phyloP scores from a whole-genome alignment of 2,888 invertebrate genomes.

The Timema cristinae region DNA sequence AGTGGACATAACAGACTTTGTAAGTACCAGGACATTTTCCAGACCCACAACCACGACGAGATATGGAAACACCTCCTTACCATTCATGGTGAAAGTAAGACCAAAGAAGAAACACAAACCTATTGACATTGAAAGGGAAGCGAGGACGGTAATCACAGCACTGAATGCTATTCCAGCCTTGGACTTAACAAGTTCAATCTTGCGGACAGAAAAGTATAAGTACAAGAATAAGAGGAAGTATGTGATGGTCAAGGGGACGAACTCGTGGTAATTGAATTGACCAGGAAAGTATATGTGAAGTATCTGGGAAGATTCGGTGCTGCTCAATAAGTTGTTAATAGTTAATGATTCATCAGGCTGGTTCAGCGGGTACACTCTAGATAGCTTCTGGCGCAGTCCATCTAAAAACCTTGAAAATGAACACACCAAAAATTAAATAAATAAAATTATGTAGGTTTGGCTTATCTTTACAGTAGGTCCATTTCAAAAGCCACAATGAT shows the following conservation, averaged over 20 bases:
- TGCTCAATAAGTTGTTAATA: slow-evolving; percentile 1
- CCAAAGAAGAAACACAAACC: slow-evolving; percentile 85
- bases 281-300: slow-evolving; percentile 86
- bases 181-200: slow-evolving; percentile 89
- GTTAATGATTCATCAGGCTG: slow-evolving; percentile 41
- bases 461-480: too few relatives aligned
- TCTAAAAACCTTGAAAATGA: slow-evolving; percentile 63
- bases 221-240: slow-evolving; percentile 86
- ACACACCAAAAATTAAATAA: slow-evolving; percentile 16
- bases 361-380: slow-evolving; percentile 67
- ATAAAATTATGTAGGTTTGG: too few relatives aligned
- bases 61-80: slow-evolving; percentile 92
- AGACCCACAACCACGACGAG: slow-evolving; percentile 90
- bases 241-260: slow-evolving; percentile 78
- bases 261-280: slow-evolving; percentile 77
- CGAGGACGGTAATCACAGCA: slow-evolving; percentile 73
- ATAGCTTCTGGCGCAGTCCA: slow-evolving; percentile 66
- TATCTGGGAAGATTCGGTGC: slow-evolving; percentile 20
- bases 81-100: slow-evolving; percentile 72
- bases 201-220: slow-evolving; percentile 92
- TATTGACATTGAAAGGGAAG: slow-evolving; percentile 86
- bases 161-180: slow-evolving; percentile 83
- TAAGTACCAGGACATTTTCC: slow-evolving; percentile 86
- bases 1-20: slow-evolving; percentile 91
- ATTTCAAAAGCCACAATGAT: too few relatives aligned